Evolutionary conservation across 2,113 vertebrate species (phyloP).

Genomic region (Chloropsis hardwickii): DNA sequence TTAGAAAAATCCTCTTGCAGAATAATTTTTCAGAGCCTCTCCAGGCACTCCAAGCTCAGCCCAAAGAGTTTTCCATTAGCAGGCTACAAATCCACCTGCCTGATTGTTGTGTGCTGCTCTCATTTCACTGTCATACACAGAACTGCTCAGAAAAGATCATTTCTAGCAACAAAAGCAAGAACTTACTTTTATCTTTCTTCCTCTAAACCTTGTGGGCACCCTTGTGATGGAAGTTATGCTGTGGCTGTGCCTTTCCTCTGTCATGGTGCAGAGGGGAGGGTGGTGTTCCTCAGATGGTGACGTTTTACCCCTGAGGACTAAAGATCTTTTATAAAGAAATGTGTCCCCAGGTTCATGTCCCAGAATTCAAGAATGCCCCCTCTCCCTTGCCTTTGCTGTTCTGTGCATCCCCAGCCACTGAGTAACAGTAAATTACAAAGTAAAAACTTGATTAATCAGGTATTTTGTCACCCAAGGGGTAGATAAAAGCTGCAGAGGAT

Average conservation of each 20-base stretch:
- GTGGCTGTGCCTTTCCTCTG: not conserved
- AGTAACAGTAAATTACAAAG: not conserved
- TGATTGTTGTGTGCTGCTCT: not conserved
- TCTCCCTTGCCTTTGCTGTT: not conserved
- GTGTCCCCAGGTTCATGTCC: not conserved
- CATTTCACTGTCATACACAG: not conserved
- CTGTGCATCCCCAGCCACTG: not conserved
- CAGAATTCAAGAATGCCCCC: not conserved
- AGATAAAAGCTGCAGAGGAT: not conserved
- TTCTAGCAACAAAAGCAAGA: not conserved
- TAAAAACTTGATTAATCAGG: not conserved
- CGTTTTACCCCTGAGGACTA: not conserved
- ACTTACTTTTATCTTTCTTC: not conserved
- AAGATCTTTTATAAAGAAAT: not conserved
- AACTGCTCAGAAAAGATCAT: not conserved
- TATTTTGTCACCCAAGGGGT: not conserved
- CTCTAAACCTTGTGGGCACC: not conserved
- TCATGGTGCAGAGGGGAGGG: not conserved
- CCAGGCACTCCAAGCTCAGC: not conserved
- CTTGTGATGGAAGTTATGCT: fast-evolving
- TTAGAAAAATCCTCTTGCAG: not conserved
- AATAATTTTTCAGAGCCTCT: not conserved
- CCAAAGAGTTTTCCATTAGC: not conserved
- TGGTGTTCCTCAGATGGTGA: not conserved
- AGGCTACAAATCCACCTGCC: not conserved